Evolutionary conservation across 2,797 vertebrate species (phyloP).

Genomic region (Nannoperca australis): DNA sequence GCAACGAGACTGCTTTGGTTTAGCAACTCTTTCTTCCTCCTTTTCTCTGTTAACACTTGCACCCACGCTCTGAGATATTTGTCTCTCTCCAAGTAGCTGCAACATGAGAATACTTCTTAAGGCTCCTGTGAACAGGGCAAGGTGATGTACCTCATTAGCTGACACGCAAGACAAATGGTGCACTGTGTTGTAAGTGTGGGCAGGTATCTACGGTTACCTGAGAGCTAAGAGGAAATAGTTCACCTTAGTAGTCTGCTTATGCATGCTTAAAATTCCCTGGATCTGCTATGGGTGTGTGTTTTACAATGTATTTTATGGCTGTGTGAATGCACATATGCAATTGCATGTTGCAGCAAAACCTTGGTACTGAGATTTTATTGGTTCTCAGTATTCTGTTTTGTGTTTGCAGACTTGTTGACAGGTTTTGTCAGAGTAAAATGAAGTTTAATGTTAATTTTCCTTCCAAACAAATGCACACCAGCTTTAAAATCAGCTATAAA

Average conservation of each 20-base stretch:
- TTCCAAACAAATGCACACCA: slow-evolving; percentile 8
- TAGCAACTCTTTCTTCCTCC: slow-evolving; percentile 43
- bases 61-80: slow-evolving; percentile 48
- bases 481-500: slow-evolving; percentile 8
- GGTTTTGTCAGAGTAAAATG: slow-evolving; percentile 30
- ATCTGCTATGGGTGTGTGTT: slow-evolving; percentile 29
- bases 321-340: slow-evolving; percentile 22
- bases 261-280: slow-evolving; percentile 44
- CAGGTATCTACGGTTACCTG: slow-evolving; percentile 56
- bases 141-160: slow-evolving; percentile 60
- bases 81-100: slow-evolving; percentile 54
- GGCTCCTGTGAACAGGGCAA: slow-evolving; percentile 51
- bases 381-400: slow-evolving; percentile 28
- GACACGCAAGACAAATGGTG: slow-evolving; percentile 70
- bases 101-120: slow-evolving; percentile 74
- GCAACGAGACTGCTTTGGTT: slow-evolving; percentile 54
- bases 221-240: slow-evolving; percentile 46
- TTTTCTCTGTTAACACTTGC: slow-evolving; percentile 51
- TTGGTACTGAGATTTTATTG: slow-evolving; percentile 34
- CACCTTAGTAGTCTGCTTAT: slow-evolving; percentile 26
- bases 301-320: slow-evolving; percentile 35
- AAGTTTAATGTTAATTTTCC: slow-evolving; percentile 20
- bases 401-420: slow-evolving; percentile 30
- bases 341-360: slow-evolving; percentile 27
- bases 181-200: slow-evolving; percentile 54